Evolutionary conservation across 2,888 invertebrate genomes (phyloP).

Genomic region (Tetragnatha montana): DNA sequence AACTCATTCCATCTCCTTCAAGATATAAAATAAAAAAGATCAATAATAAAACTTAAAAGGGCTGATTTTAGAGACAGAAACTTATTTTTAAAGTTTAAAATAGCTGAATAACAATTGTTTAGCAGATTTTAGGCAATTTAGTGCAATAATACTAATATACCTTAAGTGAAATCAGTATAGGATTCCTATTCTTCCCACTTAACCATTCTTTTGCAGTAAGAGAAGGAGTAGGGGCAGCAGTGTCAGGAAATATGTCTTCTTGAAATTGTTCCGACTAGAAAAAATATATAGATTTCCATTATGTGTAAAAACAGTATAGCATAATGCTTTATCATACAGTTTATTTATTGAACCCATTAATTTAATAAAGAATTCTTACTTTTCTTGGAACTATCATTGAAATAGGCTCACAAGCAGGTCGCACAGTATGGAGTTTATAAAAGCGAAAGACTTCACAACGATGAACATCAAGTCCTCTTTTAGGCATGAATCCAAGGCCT

Average conservation of each 20-base stretch:
- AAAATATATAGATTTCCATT: background rate
- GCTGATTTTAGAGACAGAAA: no score
- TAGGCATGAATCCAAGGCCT: constrained; percentile 93
- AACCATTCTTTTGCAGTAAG: constrained; percentile 89
- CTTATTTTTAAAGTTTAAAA: no score
- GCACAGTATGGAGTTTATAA: constrained; percentile 88
- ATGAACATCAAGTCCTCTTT: constrained; percentile 95
- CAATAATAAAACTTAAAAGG: no score
- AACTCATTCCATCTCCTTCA: no score
- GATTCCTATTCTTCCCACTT: constrained; percentile 91
- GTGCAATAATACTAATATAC: constrained; percentile 75
- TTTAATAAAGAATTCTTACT: constrained; percentile 76
- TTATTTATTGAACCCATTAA: background rate
- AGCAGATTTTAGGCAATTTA: no score
- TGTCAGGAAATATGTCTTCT: constrained; percentile 97
- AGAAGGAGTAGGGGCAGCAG: constrained; percentile 91
- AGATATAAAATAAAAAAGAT: no score
- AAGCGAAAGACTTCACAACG: constrained; percentile 96
- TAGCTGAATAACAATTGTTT: no score
- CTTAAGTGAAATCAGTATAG: constrained; percentile 92
- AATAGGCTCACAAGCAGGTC: constrained; percentile 88
- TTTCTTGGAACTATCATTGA: constrained; percentile 99
- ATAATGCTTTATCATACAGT: no score
- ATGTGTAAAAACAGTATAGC: background rate
- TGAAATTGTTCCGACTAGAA: constrained; percentile 92